These are phyloP conservation scores for Drosophila malerkotliana DNA, from an alignment of 1,140 invertebrate species.

Conservation along the genomic window DNA sequence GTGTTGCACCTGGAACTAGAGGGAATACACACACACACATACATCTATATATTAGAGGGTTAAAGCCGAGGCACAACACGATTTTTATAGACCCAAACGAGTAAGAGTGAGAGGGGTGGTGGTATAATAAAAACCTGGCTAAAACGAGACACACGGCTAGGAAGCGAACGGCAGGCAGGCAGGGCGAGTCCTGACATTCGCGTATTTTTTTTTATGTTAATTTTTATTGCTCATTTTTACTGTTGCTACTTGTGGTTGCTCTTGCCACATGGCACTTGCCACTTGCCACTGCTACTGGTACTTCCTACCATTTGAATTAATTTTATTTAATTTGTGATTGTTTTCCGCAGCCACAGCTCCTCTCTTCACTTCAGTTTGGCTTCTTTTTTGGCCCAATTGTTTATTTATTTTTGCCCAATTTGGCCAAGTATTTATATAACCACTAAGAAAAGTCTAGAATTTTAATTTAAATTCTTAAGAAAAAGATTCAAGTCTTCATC, in stretches of 20 bases:
- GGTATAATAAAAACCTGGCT: too few relatives aligned
- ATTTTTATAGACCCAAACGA: conserved; percentile 40
- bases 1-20: conserved; percentile 28
- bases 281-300: conserved; percentile 6
- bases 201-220: conserved; percentile 50
- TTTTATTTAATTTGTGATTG: conserved; percentile 66
- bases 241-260: conserved; percentile 24
- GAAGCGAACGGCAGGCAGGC: too few relatives aligned
- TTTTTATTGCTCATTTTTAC: conserved; percentile 56
- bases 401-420: conserved; percentile 71
- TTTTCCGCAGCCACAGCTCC: conserved; percentile 30
- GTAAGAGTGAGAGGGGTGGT: not conserved
- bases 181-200: conserved; percentile 18
- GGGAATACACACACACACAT: too few relatives aligned
- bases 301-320: conserved; percentile 67
- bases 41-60: not conserved
- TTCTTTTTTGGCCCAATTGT: conserved; percentile 19
- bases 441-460: not conserved
- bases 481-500: not conserved
- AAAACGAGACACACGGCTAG: not conserved
- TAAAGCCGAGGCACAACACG: conserved; percentile 14
- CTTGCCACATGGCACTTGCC: conserved; percentile 9
- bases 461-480: not conserved
- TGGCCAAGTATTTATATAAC: conserved; percentile 36
- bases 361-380: not conserved